phyloP scores from a whole-genome alignment of 92 coral and sea anemone genomes.

The Actinostola sp. region DNA sequence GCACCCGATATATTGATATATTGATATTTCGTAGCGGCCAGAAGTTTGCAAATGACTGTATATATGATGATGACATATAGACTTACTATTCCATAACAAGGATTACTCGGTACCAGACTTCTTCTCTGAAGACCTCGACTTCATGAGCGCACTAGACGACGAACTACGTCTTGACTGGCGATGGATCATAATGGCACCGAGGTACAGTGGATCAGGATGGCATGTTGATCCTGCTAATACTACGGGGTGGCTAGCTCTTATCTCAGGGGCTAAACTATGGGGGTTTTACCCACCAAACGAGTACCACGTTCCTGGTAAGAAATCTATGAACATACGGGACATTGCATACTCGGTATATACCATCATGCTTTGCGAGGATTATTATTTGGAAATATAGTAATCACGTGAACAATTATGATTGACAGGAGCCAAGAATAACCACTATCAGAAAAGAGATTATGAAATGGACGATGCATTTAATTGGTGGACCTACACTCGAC shows the following conservation, averaged over 20 bases:
- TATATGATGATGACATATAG: not conserved
- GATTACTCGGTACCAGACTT: slow-evolving; percentile 79
- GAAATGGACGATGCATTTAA: slow-evolving; percentile 83
- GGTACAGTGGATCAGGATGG: slow-evolving; percentile 88
- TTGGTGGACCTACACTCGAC: slow-evolving; percentile 88
- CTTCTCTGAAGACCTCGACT: slow-evolving; percentile 74
- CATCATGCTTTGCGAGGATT: too few relatives aligned
- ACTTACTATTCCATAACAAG: slow-evolving; percentile 13
- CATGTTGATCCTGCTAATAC: slow-evolving; percentile 87
- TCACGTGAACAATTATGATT: not conserved
- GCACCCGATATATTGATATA: too few relatives aligned
- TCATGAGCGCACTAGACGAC: slow-evolving; percentile 63
- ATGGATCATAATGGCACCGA: slow-evolving; percentile 89
- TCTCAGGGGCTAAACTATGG: slow-evolving; percentile 80
- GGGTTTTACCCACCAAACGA: slow-evolving; percentile 75
- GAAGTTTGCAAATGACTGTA: too few relatives aligned
- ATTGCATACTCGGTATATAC: too few relatives aligned
- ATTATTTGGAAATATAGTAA: too few relatives aligned
- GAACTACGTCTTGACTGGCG: slow-evolving; percentile 87
- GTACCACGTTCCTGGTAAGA: slow-evolving; percentile 72
- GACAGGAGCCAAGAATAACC: slow-evolving; percentile 75
- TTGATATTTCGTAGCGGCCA: too few relatives aligned
- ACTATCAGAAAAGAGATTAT: slow-evolving; percentile 76
- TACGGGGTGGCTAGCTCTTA: slow-evolving; percentile 82
- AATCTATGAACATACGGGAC: too few relatives aligned